phyloP scores from a whole-genome alignment of 2,113 vertebrate species.

The Dascyllus trimaculatus region DNA sequence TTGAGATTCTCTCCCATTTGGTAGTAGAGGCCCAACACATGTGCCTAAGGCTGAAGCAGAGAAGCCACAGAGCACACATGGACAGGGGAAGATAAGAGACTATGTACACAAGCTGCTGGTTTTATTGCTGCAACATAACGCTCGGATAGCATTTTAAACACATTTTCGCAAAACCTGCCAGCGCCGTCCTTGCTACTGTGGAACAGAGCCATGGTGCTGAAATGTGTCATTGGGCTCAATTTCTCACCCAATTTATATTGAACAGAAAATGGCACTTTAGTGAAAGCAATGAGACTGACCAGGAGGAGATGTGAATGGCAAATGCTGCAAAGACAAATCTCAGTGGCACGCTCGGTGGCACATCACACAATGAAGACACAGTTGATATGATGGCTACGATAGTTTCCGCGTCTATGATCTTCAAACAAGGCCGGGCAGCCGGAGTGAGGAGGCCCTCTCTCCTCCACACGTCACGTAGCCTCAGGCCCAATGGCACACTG shows the following conservation, averaged over 20 bases:
- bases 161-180: slow-evolving; percentile 66
- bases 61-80: slow-evolving; percentile 74
- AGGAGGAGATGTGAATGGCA: slow-evolving; percentile 24
- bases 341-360: slow-evolving; percentile 17
- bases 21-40: slow-evolving; percentile 54
- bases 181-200: slow-evolving; percentile 53
- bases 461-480: slow-evolving; percentile 44
- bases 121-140: slow-evolving; percentile 79
- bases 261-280: slow-evolving; percentile 39
- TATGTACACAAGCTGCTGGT: slow-evolving; percentile 79
- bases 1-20: slow-evolving; percentile 42
- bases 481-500: slow-evolving; percentile 56
- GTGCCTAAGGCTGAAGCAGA: slow-evolving; percentile 69
- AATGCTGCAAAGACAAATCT: slow-evolving; percentile 24
- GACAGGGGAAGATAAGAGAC: slow-evolving; percentile 75
- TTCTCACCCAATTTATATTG: slow-evolving; percentile 65
- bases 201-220: slow-evolving; percentile 41
- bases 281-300: slow-evolving; percentile 49
- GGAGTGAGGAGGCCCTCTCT: slow-evolving; percentile 36
- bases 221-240: slow-evolving; percentile 72
- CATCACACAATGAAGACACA: slow-evolving; percentile 24
- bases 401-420: slow-evolving; percentile 51
- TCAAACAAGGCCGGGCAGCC: slow-evolving; percentile 48
- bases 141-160: slow-evolving; percentile 73
- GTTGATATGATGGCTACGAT: slow-evolving; percentile 44